Evolutionary conservation across 2,113 vertebrate species (phyloP).

Genomic region (Eublepharis macularius): DNA sequence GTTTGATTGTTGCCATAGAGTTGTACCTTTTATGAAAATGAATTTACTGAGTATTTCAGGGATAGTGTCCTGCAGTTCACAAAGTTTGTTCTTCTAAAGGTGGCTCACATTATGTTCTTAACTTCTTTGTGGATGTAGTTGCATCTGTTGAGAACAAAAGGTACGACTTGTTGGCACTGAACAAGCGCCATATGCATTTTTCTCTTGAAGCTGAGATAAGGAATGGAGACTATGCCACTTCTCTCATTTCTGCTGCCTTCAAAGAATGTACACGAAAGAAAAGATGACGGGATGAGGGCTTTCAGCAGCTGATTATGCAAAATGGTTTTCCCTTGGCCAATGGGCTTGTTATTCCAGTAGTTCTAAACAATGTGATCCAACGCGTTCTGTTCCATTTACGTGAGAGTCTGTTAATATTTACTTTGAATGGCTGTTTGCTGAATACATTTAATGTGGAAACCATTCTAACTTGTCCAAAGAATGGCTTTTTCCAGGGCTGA

Average conservation of each 20-base stretch:
- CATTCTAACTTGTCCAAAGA: conserved; percentile 31
- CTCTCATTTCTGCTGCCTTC: not conserved
- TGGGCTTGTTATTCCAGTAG: conserved; percentile 29
- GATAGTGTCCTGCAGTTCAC: not conserved
- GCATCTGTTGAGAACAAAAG: not conserved
- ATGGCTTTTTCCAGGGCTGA: conserved; percentile 43
- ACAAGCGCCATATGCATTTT: conserved; percentile 4
- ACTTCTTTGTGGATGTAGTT: not conserved
- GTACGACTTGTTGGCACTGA: not conserved
- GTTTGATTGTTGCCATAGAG: not conserved
- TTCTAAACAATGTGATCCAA: conserved; percentile 37
- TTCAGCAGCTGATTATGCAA: not conserved
- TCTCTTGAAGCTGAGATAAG: conserved; percentile 7
- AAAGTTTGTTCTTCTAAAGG: not conserved
- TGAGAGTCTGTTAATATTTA: conserved; percentile 55
- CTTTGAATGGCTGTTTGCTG: conserved; percentile 35
- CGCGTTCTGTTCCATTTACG: conserved; percentile 35
- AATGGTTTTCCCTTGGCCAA: conserved; percentile 32
- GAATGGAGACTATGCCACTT: not conserved
- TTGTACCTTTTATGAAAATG: not conserved
- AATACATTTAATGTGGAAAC: conserved; percentile 28
- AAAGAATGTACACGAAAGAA: not conserved
- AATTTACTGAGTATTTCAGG: not conserved
- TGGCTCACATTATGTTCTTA: not conserved
- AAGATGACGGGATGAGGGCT: not conserved